Evolutionary conservation across 2,797 vertebrate species (phyloP).

Genomic region (Phyllotis vaccarum): DNA sequence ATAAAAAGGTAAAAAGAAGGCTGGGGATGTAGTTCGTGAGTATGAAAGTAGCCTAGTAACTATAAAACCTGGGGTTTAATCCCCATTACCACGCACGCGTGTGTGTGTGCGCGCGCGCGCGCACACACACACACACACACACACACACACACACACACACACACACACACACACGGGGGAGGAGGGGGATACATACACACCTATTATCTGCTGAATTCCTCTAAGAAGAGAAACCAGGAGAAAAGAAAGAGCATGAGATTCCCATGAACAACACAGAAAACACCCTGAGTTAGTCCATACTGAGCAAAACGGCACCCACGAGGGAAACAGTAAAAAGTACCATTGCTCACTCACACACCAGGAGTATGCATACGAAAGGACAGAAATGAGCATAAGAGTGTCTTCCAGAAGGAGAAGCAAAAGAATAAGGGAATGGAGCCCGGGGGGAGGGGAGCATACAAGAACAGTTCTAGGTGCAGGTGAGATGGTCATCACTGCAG

Average conservation of each 20-base stretch:
- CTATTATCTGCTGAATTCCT: neutral
- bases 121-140: neutral
- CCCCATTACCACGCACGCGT: too few species aligned
- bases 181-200: neutral
- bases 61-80: neutral
- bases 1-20: neutral
- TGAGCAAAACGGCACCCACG: neutral
- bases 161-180: neutral
- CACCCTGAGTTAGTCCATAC: neutral
- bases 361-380: neutral
- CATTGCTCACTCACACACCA: neutral
- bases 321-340: neutral
- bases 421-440: neutral
- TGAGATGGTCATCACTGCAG: neutral
- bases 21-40: neutral
- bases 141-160: neutral
- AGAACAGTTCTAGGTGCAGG: constrained; percentile 1
- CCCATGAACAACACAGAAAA: neutral
- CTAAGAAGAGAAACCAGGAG: neutral
- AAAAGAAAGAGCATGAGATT: neutral
- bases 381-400: neutral
- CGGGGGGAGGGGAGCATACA: neutral
- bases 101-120: accelerated
- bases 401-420: constrained; percentile 2
- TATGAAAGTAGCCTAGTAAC: neutral